phyloP scores from a whole-genome alignment of 2,797 vertebrate genomes.

The Coracias cyanogaster region DNA sequence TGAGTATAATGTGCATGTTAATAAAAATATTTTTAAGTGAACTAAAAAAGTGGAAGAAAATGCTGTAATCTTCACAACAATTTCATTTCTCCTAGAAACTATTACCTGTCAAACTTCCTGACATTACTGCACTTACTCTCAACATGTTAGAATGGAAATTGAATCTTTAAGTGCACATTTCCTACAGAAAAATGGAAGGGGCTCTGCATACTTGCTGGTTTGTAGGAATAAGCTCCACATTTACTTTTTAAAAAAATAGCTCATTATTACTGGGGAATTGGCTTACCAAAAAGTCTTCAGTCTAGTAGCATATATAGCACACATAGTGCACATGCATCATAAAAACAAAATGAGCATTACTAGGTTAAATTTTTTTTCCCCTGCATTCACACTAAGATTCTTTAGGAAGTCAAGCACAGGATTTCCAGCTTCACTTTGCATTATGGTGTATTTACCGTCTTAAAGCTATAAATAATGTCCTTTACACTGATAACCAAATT shows the following conservation, averaged over 20 bases:
- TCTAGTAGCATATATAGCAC: accelerated
- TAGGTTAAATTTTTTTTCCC: background rate
- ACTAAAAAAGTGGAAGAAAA: background rate
- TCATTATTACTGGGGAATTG: background rate
- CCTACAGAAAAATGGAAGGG: background rate
- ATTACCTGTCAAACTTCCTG: background rate
- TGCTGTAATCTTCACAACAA: background rate
- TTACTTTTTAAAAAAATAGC: background rate
- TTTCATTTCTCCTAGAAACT: background rate
- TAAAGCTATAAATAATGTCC: background rate
- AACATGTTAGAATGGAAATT: background rate
- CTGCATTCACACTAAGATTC: background rate
- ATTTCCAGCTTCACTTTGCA: background rate
- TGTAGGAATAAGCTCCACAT: background rate
- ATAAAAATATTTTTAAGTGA: background rate
- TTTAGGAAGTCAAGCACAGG: background rate
- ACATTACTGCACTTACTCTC: background rate
- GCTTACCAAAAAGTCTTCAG: background rate
- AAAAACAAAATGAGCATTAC: background rate
- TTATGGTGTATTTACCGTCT: background rate
- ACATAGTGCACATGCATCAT: background rate
- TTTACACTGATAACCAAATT: background rate
- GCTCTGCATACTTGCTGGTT: background rate
- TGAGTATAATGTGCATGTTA: accelerated
- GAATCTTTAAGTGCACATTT: background rate